Conservation (phyloP, 2,797 vertebrate genomes). For the Lateolabrax maculatus region DNA sequence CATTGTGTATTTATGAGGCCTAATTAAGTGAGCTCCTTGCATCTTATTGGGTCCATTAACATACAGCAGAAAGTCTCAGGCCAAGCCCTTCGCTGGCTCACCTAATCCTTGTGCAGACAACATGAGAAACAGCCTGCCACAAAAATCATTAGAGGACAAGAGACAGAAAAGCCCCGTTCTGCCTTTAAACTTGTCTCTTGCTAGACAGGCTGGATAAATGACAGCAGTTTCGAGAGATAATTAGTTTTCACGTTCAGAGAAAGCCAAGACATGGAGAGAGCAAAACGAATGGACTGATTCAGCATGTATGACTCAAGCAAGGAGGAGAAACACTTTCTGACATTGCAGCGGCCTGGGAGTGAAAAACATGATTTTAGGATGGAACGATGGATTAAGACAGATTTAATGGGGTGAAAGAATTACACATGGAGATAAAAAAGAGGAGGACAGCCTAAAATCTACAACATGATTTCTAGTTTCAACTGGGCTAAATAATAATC, state of each 20-base stretch:
- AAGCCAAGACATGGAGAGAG: slow-evolving; percentile 2
- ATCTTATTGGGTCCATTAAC: slow-evolving; percentile 28
- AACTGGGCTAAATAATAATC: background rate
- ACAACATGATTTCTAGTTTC: slow-evolving; percentile 22
- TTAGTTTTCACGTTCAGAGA: slow-evolving; percentile 34
- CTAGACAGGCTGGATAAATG: slow-evolving; percentile 26
- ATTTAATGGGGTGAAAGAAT: slow-evolving; percentile 26
- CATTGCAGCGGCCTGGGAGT: background rate
- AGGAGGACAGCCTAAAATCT: slow-evolving; percentile 4
- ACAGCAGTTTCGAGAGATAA: slow-evolving; percentile 32
- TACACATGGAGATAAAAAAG: slow-evolving; percentile 16
- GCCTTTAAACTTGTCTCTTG: slow-evolving; percentile 18
- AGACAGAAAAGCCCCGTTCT: slow-evolving; percentile 37
- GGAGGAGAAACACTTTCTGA: slow-evolving; percentile 18
- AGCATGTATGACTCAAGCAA: slow-evolving; percentile 33
- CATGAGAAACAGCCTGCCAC: slow-evolving; percentile 42
- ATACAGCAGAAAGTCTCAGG: slow-evolving; percentile 25
- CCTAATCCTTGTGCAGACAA: slow-evolving; percentile 44
- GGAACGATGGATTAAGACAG: slow-evolving; percentile 10
- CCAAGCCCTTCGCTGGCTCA: slow-evolving; percentile 52
- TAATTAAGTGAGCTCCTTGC: slow-evolving; percentile 29
- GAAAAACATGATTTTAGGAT: slow-evolving; percentile 20
- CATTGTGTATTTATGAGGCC: slow-evolving; percentile 43
- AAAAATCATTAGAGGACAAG: slow-evolving; percentile 34
- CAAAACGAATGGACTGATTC: slow-evolving; percentile 8